Evolutionary conservation across 2,888 invertebrate species (phyloP), one percentile per base, ranked within the genome.

Genomic region (Volucella inflata): DNA sequence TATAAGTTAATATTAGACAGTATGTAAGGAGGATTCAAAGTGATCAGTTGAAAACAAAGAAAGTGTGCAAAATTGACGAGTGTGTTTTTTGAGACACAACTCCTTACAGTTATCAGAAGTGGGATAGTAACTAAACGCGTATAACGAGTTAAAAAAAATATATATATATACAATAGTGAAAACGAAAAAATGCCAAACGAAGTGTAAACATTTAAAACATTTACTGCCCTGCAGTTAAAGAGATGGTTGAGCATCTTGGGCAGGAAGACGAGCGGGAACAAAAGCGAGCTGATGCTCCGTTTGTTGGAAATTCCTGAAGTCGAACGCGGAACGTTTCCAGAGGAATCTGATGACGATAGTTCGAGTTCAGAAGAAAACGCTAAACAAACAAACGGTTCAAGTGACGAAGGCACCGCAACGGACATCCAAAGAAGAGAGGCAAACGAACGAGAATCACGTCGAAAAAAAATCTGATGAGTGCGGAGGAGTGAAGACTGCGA

Each of bases 351-450:
- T 16, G 51, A 51, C 9, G 8, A 51, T 51, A 21, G 51, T 51
- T 21, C 51, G 51, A 51, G 9, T 50, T 50, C 50, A 17, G 50
- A 50, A 12, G 50, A 50, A 12, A 50, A 21, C 21, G 21, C n/a
- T 4, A 1, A 50, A 8, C 50, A 50, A n/a, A 50, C 16, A n/a
- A 50, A 50, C 50, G 50, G 50, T 50, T 51, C 21, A 51, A 51
- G 51, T 10, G 51, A 17, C 51, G 51, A 51, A 51, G 51, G 51
- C 12, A 51, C 51, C 51, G 51, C 51, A 16, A 51, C 51, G 11
- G 9, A n/a, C n/a, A n/a, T n/a, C n/a, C 3, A 21, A 21, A 59
- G 21, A 21, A 21, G 21, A 59, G 40, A 12, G 11, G 11, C 11
- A 59, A 12, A 59, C 14, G 40, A 10, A 36, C 1, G 11, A 59